phyloP scores from a whole-genome alignment of 2,113 vertebrate genomes.

The Pyrgilauda ruficollis region DNA sequence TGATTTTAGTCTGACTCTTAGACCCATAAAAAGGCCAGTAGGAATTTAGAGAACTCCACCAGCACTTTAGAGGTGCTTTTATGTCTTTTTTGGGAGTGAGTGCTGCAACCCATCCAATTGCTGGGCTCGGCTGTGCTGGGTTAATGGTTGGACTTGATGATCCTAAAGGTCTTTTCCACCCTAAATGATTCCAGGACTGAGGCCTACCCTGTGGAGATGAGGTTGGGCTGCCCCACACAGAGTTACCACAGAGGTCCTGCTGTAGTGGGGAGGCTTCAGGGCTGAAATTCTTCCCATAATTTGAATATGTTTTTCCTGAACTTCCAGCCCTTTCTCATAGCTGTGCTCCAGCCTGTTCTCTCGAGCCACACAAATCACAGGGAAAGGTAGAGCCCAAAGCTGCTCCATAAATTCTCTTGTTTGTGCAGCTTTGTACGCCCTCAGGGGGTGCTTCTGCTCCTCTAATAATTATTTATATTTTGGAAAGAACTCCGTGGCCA shows the following conservation, averaged over 20 bases:
- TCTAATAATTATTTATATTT: constrained; percentile 57
- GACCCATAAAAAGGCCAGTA: not conserved
- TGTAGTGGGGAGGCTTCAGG: not conserved
- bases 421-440: constrained; percentile 13
- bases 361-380: not conserved
- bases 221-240: rapidly evolving
- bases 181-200: not conserved
- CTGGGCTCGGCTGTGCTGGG: not conserved
- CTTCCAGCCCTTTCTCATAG: not conserved
- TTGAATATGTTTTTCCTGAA: not conserved
- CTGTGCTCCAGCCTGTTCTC: not conserved
- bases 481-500: not conserved
- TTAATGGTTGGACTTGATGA: rapidly evolving
- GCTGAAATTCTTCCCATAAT: not conserved
- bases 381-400: not conserved
- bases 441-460: not conserved
- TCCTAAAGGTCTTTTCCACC: not conserved
- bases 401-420: constrained; percentile 29
- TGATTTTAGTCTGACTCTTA: not conserved
- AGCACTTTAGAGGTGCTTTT: not conserved
- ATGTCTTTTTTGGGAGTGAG: not conserved
- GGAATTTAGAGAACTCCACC: not conserved
- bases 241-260: not conserved
- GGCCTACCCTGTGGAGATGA: not conserved
- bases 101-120: not conserved